phyloP scores from a whole-genome alignment of 2,888 invertebrate genomes.

The Trissolcus japonicus region DNA sequence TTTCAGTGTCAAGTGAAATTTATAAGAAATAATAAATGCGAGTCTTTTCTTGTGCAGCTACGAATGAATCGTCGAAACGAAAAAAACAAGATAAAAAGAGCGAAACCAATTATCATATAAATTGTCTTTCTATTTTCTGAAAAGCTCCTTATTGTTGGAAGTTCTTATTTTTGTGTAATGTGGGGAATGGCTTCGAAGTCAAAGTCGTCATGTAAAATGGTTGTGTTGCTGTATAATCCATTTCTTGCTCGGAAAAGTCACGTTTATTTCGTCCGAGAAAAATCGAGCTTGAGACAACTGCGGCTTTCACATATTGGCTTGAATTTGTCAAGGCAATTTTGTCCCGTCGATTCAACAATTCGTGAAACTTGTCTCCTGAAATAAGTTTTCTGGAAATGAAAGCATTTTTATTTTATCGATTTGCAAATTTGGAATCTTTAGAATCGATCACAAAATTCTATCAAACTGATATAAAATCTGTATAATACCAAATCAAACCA shows the following conservation, averaged over 20 bases:
- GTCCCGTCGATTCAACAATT: conserved; percentile 34
- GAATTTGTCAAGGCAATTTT: conserved; percentile 49
- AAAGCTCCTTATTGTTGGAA: conserved; percentile 36
- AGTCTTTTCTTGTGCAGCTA: not conserved
- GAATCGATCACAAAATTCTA: not conserved
- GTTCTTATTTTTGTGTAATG: conserved; percentile 49
- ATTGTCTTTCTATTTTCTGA: conserved; percentile 64
- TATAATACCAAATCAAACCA: not conserved
- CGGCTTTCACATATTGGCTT: conserved; percentile 42
- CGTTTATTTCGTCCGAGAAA: conserved; percentile 45
- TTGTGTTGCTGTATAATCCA: conserved; percentile 57
- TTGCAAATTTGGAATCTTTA: not conserved
- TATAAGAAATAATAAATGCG: conserved; percentile 19
- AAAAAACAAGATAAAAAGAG: conserved; percentile 51
- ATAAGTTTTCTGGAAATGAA: not conserved
- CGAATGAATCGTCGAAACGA: conserved; percentile 61
- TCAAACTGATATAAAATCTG: too few relatives aligned
- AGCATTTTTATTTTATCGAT: not conserved
- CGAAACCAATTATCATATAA: conserved; percentile 72
- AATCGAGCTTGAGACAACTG: conserved; percentile 38
- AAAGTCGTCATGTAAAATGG: conserved; percentile 53
- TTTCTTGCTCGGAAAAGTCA: conserved; percentile 54
- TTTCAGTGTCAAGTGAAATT: conserved; percentile 7
- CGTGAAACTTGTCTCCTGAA: conserved; percentile 12
- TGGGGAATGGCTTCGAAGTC: conserved; percentile 32